phyloP scores from a whole-genome alignment of 2,888 invertebrate species.

The Polydrusus cervinus region DNA sequence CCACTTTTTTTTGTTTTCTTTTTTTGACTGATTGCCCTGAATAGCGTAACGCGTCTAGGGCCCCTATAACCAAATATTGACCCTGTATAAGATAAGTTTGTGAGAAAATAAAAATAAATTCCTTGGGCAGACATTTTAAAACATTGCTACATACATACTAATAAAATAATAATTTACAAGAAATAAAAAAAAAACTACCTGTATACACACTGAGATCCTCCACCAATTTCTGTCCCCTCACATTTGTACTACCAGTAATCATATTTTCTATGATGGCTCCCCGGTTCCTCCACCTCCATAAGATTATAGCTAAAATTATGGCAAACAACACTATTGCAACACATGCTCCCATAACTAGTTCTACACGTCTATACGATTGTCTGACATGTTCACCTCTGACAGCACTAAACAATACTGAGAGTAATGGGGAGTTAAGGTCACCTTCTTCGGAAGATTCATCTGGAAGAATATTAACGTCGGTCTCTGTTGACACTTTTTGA shows the following conservation, averaged over 20 bases:
- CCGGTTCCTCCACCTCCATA: slow-evolving; percentile 76
- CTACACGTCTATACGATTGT: slow-evolving; percentile 74
- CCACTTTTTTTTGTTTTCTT: too few relatives aligned
- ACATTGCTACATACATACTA: too few relatives aligned
- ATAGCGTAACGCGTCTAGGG: too few relatives aligned
- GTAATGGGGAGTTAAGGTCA: slow-evolving; percentile 73
- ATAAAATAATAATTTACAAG: not conserved
- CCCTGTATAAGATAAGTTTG: too few relatives aligned
- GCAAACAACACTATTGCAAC: slow-evolving; percentile 73
- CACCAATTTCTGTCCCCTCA: slow-evolving; percentile 77
- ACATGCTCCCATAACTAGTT: slow-evolving; percentile 76
- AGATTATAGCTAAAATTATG: slow-evolving; percentile 73
- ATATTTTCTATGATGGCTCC: slow-evolving; percentile 75
- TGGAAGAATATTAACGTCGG: slow-evolving; percentile 75
- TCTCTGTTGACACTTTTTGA: slow-evolving; percentile 78
- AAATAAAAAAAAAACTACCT: slow-evolving; percentile 54
- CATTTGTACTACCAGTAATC: slow-evolving; percentile 76
- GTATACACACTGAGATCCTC: slow-evolving; percentile 73
- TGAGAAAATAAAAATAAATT: too few relatives aligned
- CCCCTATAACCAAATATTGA: too few relatives aligned
- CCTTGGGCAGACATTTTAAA: too few relatives aligned
- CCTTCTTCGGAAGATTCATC: slow-evolving; percentile 67
- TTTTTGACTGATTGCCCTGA: too few relatives aligned
- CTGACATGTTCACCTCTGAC: slow-evolving; percentile 76
- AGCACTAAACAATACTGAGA: slow-evolving; percentile 78